phyloP scores from a whole-genome alignment of 2,888 invertebrate genomes.

The Syrista parreyssii region DNA sequence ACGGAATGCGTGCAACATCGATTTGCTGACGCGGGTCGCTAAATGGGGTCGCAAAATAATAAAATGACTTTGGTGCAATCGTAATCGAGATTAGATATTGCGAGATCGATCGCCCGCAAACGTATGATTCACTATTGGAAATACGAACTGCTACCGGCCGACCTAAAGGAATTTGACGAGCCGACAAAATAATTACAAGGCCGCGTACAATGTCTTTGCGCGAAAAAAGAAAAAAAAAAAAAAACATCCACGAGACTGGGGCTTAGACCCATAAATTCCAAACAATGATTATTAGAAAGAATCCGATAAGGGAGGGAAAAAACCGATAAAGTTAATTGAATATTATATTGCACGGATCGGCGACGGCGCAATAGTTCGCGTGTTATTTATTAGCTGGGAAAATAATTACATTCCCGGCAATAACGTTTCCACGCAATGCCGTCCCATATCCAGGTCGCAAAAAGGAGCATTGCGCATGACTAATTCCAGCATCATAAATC shows the following conservation, averaged over 20 bases:
- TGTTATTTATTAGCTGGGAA: conserved; percentile 31
- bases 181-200: neutral
- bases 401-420: conserved; percentile 31
- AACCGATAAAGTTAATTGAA: conserved; percentile 27
- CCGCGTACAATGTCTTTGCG: neutral
- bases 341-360: conserved; percentile 21
- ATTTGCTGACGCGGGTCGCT: neutral
- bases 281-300: conserved; percentile 20
- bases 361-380: conserved; percentile 19
- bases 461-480: neutral
- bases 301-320: conserved; percentile 14
- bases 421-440: neutral
- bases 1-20: neutral
- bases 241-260: neutral
- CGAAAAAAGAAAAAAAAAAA: too few species aligned
- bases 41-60: neutral
- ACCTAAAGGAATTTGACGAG: neutral
- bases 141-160: neutral
- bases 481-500: neutral
- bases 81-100: neutral
- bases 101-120: neutral
- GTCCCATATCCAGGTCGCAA: neutral
- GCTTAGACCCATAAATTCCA: neutral
- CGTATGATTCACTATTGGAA: neutral
- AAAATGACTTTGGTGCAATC: neutral